Evolutionary conservation across 2,113 vertebrate genomes (phyloP), one percentile per base, ranked within the genome.

Genomic region (Cephalopterus ornatus): DNA sequence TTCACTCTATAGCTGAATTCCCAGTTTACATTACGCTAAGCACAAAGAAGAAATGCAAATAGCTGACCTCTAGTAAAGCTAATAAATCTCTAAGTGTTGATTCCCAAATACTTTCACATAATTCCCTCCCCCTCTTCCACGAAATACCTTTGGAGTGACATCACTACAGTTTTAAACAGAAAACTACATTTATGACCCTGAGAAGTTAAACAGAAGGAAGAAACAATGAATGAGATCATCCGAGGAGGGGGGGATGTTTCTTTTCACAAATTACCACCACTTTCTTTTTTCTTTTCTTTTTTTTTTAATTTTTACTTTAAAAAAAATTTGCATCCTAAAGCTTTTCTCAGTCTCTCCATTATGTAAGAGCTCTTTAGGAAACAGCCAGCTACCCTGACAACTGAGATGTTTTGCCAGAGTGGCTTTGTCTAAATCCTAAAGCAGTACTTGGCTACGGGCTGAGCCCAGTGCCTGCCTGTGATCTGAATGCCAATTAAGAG

Each of bases 391-490:
- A 95, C 98, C 98, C 97, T 97, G 98, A 98, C 98, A 98, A 98
- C 97, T 98, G 97, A 97, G 95, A 90, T 97, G 97, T 96, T 97
- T 92, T 97, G 97, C 97, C 98, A 98, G 97, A 96, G 92, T 77
- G 94, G 97, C 98, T 98, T 98, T 98, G 98, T 98, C 97, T 98
- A 96, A 97, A 97, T 96, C 96, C 97, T 96, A 97, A 98, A 98
- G 98, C 97, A 97, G 96, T 52, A 93, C 95, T 97, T 97, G 96
- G 97, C 97, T 98, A 84, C 79, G 96, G 44, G 5, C 70, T 62
- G 91, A 94, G 96, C 96, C 97, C 97, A 97, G 97, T 61, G 92
- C 71, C 94, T 92, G 97, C 78, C 93, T 97, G 97, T 97, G 98
- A 97, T 95, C 68, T 93, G 98, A 98, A 98, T 98, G 97, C 97